Evolutionary conservation across 2,797 vertebrate genomes (phyloP).

Genomic region (Diglossa cyanea): DNA sequence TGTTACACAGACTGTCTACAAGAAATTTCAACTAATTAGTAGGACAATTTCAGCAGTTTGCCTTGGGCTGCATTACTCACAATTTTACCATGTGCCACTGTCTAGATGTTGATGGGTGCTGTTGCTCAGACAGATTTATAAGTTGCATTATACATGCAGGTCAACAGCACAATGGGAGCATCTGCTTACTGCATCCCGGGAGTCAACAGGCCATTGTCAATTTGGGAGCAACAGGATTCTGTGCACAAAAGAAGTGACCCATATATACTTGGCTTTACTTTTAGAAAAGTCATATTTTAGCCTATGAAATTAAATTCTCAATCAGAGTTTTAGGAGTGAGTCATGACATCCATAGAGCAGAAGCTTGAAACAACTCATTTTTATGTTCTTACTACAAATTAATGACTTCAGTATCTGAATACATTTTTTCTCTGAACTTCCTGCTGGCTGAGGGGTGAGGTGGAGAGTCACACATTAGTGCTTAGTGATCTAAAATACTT

Average conservation of each 20-base stretch:
- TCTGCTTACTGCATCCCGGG: not conserved
- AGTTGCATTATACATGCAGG: not conserved
- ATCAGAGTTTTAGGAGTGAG: not conserved
- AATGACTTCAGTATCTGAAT: not conserved
- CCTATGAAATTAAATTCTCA: not conserved
- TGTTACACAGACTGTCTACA: not conserved
- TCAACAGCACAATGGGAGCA: not conserved
- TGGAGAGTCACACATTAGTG: not conserved
- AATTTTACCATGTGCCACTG: not conserved
- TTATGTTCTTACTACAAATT: not conserved
- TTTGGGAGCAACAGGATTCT: not conserved
- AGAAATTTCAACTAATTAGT: constrained; percentile 13
- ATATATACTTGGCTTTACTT: not conserved
- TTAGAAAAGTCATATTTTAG: not conserved
- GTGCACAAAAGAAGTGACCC: not conserved
- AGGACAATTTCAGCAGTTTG: not conserved
- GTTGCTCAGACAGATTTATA: not conserved
- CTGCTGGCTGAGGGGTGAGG: not conserved
- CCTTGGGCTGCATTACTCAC: not conserved
- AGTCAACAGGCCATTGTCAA: not conserved
- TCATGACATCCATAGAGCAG: not conserved
- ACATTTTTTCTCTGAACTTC: not conserved
- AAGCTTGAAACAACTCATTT: not conserved
- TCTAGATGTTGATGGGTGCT: not conserved
- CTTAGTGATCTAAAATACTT: not conserved